Evolutionary conservation across 2,888 invertebrate species (phyloP).

Genomic region (Drosophila histrio): DNA sequence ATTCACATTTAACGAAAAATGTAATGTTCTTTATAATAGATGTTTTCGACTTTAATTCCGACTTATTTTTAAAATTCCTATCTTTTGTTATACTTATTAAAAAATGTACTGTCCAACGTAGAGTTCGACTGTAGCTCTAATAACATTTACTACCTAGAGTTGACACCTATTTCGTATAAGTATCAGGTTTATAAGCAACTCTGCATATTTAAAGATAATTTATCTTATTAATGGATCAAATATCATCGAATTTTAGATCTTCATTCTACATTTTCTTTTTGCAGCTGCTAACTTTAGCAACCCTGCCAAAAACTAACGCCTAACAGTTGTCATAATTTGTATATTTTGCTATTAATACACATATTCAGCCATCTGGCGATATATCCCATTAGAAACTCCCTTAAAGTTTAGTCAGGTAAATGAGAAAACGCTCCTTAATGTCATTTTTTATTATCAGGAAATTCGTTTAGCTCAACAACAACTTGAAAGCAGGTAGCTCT

Average conservation of each 20-base stretch:
- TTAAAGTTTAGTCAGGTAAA: background rate
- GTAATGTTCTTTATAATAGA: too few species aligned
- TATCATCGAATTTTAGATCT: background rate
- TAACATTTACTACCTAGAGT: too few species aligned
- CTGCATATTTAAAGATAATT: background rate
- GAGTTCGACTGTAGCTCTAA: too few species aligned
- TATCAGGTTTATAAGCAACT: background rate
- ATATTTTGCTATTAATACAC: background rate
- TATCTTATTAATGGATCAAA: background rate
- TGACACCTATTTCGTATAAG: background rate
- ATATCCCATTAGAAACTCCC: background rate
- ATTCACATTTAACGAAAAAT: too few species aligned
- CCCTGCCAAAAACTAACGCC: background rate
- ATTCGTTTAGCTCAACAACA: background rate
- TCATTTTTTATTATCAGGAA: constrained; percentile 17
- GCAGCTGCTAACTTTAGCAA: too few species aligned
- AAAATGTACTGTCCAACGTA: too few species aligned
- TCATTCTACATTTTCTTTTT: background rate
- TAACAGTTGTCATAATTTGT: background rate
- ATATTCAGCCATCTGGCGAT: background rate
- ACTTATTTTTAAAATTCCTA: too few species aligned
- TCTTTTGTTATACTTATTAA: too few species aligned
- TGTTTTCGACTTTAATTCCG: too few species aligned
- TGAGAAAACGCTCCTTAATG: constrained; percentile 1
- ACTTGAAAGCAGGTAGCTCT: too few species aligned